phyloP scores from a whole-genome alignment of 2,888 invertebrate species.

The Hydroisotoma schaefferi region DNA sequence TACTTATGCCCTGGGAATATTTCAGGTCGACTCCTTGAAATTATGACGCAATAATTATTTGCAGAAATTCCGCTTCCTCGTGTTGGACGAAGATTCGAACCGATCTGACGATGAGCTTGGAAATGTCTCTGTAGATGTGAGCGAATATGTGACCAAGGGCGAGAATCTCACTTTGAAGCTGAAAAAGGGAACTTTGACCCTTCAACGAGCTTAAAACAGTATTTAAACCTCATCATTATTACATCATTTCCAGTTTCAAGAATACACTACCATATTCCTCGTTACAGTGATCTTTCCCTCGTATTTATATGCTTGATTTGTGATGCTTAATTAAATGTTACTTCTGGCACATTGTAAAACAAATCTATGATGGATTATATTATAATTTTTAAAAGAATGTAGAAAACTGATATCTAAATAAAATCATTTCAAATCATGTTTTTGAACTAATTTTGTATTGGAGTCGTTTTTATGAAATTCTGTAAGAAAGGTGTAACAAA shows the following conservation, averaged over 20 bases:
- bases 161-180: conserved; percentile 35
- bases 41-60: conserved; percentile 3
- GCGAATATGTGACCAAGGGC: conserved; percentile 38
- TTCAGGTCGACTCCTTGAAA: not conserved
- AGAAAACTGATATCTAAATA: no score
- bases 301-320: no score
- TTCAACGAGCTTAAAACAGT: conserved; percentile 31
- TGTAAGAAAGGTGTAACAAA: no score
- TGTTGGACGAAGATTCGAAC: conserved; percentile 45
- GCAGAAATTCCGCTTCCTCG: conserved; percentile 43
- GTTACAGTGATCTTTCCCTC: no score
- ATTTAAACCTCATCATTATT: not conserved
- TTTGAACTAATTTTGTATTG: no score
- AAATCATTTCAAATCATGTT: no score
- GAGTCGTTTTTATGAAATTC: no score
- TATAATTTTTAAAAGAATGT: no score
- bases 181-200: conserved; percentile 39
- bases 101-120: conserved; percentile 45
- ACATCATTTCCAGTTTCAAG: not conserved
- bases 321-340: no score
- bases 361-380: no score
- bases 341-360: no score
- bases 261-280: no score
- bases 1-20: not conserved
- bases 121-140: conserved; percentile 41